Conservation (phyloP, 1,140 invertebrate species). For the Vanessa tameamea region DNA sequence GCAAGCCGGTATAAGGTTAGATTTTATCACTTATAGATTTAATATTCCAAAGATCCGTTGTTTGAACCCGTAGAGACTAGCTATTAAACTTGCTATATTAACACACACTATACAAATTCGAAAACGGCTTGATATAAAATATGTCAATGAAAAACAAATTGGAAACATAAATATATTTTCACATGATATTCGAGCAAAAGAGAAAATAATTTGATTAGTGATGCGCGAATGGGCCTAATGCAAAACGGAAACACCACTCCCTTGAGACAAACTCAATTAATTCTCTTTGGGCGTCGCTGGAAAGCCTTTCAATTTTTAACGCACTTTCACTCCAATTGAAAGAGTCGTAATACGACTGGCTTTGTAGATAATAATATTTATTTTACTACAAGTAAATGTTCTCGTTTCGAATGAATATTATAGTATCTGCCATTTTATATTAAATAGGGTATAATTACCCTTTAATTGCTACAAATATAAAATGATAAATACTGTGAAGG, state of each 20-base stretch:
- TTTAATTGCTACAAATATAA: too few species aligned
- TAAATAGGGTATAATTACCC: too few species aligned
- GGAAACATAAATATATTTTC: slow-evolving; percentile 12
- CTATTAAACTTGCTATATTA: too few species aligned
- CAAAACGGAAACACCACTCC: slow-evolving; percentile 70
- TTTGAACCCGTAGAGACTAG: too few species aligned
- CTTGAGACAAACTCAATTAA: slow-evolving; percentile 78
- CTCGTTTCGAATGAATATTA: too few species aligned
- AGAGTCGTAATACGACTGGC: slow-evolving; percentile 30
- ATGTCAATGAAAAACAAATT: slow-evolving; percentile 1
- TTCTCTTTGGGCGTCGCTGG: slow-evolving; percentile 64
- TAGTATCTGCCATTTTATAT: too few species aligned
- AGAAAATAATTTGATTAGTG: slow-evolving; percentile 69
- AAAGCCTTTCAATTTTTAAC: slow-evolving; percentile 76
- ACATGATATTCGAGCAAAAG: slow-evolving; percentile 44
- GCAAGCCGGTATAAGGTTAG: too few species aligned
- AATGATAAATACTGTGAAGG: too few species aligned
- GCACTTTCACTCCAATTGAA: slow-evolving; percentile 55
- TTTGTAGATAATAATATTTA: slow-evolving; percentile 11
- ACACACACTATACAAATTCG: too few species aligned
- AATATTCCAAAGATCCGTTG: too few species aligned
- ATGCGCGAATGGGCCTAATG: slow-evolving; percentile 66
- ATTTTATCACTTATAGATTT: too few species aligned
- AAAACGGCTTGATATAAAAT: neutral
- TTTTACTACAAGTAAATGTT: neutral